Evolutionary conservation across 2,113 vertebrate species (phyloP).

Genomic region (Cheirogaleus medius): DNA sequence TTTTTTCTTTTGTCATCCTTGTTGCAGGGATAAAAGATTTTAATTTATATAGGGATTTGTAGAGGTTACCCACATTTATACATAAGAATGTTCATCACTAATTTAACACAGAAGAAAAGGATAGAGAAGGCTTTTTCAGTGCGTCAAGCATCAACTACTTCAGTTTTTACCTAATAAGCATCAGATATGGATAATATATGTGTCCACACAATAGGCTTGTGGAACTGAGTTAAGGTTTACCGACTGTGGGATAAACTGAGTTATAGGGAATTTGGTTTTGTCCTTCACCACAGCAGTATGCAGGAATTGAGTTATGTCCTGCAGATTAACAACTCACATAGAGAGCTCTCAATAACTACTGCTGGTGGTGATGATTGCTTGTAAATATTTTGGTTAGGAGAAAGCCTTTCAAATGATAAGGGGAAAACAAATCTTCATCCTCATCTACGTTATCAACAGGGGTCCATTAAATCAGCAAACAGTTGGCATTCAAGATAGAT

Average conservation of each 20-base stretch:
- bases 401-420: constrained; percentile 20
- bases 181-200: not conserved
- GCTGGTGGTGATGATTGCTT: not conserved
- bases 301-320: not conserved
- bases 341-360: not conserved
- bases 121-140: not conserved
- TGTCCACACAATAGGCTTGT: not conserved
- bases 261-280: not conserved
- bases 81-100: not conserved
- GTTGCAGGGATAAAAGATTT: not conserved
- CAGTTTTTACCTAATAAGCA: not conserved
- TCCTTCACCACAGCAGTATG: not conserved
- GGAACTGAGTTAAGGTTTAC: not conserved
- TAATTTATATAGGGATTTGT: not conserved
- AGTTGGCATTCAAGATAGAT: not conserved
- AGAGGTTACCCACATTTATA: not conserved
- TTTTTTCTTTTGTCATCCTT: not conserved
- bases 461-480: not conserved
- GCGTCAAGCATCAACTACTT: not conserved
- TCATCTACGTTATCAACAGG: not conserved
- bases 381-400: not conserved
- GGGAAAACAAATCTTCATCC: not conserved
- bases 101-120: not conserved
- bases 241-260: not conserved
- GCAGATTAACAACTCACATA: not conserved